A percentile compares a stretch with the other conserved stretches of the same genome.
Evolutionary conservation across 2,797 vertebrate genomes (phyloP).

Genomic region (Arremon brunneinucha): DNA sequence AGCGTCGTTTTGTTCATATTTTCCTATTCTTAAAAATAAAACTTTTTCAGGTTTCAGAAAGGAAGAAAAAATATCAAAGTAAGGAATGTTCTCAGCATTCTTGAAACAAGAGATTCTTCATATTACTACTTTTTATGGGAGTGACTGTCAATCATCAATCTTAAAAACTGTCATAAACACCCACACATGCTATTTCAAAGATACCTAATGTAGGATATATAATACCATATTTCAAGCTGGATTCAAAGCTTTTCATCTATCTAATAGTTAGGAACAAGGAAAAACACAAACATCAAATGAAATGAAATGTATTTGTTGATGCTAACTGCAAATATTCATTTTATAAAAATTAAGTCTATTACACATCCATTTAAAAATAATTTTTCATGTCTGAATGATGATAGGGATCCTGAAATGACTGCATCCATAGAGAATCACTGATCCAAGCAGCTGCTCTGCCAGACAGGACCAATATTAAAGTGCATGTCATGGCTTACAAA

Average conservation of each 20-base stretch:
- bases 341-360: constrained; percentile 26
- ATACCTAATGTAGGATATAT: constrained; percentile 44
- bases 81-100: constrained; percentile 28
- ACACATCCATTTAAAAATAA: neutral
- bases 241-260: constrained; percentile 46
- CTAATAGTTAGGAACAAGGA: constrained; percentile 55
- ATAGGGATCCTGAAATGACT: neutral
- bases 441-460: neutral
- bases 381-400: neutral
- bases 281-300: constrained; percentile 64
- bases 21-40: constrained; percentile 17
- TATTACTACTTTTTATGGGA: constrained; percentile 55
- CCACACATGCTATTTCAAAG: constrained; percentile 58
- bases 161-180: constrained; percentile 61
- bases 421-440: neutral
- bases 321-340: constrained; percentile 11
- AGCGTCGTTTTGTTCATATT: neutral
- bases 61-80: neutral
- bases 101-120: constrained; percentile 35
- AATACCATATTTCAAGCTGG: constrained; percentile 20
- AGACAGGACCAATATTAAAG: neutral
- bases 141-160: constrained; percentile 48
- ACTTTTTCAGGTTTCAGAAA: constrained; percentile 1
- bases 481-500: neutral
- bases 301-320: constrained; percentile 63